phyloP scores from a whole-genome alignment of 2,797 vertebrate genomes.

The Notolabrus celidotus region DNA sequence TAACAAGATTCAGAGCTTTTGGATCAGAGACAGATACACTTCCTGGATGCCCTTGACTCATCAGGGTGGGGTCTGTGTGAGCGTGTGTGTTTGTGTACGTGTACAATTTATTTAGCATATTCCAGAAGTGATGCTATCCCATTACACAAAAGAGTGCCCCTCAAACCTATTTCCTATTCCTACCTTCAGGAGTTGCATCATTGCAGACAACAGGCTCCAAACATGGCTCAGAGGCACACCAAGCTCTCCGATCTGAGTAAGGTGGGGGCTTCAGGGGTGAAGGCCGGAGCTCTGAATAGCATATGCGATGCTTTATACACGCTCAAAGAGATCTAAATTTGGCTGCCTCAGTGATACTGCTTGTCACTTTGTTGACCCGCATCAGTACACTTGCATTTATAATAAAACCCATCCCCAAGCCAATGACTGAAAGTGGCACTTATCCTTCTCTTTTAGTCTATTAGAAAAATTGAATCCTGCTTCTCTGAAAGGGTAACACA shows the following conservation, averaged over 20 bases:
- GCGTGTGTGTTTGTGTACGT: not conserved
- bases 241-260: conserved; percentile 20
- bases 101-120: conserved; percentile 5
- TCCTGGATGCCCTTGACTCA: conserved; percentile 76
- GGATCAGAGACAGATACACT: conserved; percentile 37
- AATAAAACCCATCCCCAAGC: conserved; percentile 46
- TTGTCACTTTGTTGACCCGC: conserved; percentile 47
- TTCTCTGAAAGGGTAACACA: not conserved
- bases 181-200: conserved; percentile 48
- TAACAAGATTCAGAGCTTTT: conserved; percentile 64
- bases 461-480: conserved; percentile 45
- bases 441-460: conserved; percentile 29
- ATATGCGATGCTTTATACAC: conserved; percentile 41
- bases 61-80: conserved; percentile 10
- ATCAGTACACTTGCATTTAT: conserved; percentile 28
- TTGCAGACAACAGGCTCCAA: conserved; percentile 43
- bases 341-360: conserved; percentile 38
- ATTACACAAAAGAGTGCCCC: conserved; percentile 34
- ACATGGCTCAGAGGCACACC: conserved; percentile 35
- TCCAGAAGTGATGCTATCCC: conserved; percentile 23
- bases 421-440: conserved; percentile 52
- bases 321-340: conserved; percentile 59
- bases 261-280: conserved; percentile 42
- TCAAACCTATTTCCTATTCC: conserved; percentile 31
- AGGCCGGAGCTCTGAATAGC: conserved; percentile 43